Evolutionary conservation across 2,888 invertebrate genomes (phyloP).

Genomic region (Myathropa florea): DNA sequence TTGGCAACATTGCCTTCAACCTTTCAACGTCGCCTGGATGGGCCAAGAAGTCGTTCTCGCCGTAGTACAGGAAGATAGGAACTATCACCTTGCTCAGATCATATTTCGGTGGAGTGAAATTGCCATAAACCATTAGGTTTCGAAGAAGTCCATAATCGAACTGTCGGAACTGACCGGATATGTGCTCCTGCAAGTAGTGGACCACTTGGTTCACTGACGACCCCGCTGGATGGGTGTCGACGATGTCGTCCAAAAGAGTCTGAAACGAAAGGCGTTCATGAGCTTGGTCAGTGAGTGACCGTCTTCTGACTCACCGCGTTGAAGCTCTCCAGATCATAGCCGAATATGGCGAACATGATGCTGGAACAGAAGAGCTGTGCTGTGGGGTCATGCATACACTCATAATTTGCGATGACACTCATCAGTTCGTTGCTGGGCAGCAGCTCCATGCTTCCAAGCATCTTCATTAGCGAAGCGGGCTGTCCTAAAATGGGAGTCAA

Average conservation of each 20-base stretch:
- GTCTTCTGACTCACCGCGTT: constrained; percentile 74
- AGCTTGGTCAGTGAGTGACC: neutral
- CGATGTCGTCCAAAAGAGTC: constrained; percentile 77
- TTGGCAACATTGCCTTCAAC: constrained; percentile 80
- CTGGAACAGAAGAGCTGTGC: constrained; percentile 76
- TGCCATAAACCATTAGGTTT: constrained; percentile 76
- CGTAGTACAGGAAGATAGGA: constrained; percentile 81
- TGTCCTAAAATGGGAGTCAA: constrained; percentile 79
- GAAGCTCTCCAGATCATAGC: constrained; percentile 76
- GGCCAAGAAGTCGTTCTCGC: constrained; percentile 84
- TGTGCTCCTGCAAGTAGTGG: constrained; percentile 78
- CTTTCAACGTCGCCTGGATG: constrained; percentile 81
- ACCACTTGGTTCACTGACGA: constrained; percentile 78
- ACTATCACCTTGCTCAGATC: constrained; percentile 80
- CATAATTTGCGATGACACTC: constrained; percentile 73
- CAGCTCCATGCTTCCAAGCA: constrained; percentile 83
- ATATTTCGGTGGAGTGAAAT: constrained; percentile 80
- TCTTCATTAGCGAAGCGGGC: constrained; percentile 76
- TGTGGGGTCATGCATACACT: constrained; percentile 59
- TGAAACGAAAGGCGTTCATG: constrained; percentile 31
- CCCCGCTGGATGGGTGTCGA: constrained; percentile 78
- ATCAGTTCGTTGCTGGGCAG: constrained; percentile 81
- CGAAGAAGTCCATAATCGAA: constrained; percentile 77
- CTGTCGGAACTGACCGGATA: constrained; percentile 77
- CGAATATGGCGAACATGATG: constrained; percentile 77